Evolutionary conservation across 2,113 vertebrate genomes (phyloP).

Genomic region (Donacobius atricapilla): DNA sequence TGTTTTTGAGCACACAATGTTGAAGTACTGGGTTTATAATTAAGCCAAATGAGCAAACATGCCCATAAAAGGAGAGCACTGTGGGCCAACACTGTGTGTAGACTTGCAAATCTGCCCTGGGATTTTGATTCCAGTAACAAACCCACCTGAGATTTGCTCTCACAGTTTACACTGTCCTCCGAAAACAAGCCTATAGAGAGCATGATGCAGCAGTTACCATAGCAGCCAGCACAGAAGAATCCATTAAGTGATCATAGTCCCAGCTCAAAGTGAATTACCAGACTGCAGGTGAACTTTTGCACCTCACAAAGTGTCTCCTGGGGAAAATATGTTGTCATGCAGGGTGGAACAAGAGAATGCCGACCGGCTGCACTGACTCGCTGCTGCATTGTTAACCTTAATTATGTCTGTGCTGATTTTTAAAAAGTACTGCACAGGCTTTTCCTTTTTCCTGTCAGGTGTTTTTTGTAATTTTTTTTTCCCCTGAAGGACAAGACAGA

Average conservation of each 20-base stretch:
- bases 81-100: not conserved
- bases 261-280: conserved; percentile 51
- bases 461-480: not conserved
- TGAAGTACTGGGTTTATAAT: not conserved
- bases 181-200: conserved; percentile 38
- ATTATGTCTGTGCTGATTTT: conserved; percentile 34
- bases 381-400: conserved; percentile 42
- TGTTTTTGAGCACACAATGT: not conserved
- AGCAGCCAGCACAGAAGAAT: conserved; percentile 42
- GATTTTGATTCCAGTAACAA: conserved; percentile 48
- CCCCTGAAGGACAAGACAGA: not conserved
- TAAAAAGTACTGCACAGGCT: not conserved
- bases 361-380: not conserved
- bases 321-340: not conserved
- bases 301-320: conserved; percentile 40
- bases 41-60: conserved; percentile 8
- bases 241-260: conserved; percentile 48
- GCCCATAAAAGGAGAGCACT: conserved; percentile 14
- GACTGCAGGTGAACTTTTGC: conserved; percentile 61
- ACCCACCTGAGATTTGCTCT: conserved; percentile 36
- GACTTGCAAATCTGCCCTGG: conserved; percentile 4
- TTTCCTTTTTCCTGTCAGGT: conserved; percentile 64
- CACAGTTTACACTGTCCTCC: not conserved
- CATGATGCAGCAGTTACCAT: conserved; percentile 53
- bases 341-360: not conserved